Evolutionary conservation across 2,888 invertebrate genomes (phyloP).

Genomic region (Invenusta paracnida): DNA sequence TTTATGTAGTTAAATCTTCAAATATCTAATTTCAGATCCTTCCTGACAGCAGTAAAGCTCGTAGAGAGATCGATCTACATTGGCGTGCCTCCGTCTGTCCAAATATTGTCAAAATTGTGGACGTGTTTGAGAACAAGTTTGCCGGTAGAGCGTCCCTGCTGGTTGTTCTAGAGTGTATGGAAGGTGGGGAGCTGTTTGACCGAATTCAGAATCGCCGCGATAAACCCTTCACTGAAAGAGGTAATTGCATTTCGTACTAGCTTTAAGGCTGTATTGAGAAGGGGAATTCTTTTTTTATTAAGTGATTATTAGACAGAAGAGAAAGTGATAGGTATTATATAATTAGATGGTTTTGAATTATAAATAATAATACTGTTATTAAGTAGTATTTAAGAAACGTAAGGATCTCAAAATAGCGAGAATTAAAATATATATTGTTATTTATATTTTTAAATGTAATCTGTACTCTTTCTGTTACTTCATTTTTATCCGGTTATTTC

Average conservation of each 20-base stretch:
- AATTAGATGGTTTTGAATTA: no score
- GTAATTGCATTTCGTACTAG: conserved; percentile 60
- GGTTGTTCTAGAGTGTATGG: conserved; percentile 99
- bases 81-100: conserved; percentile 35
- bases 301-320: no score
- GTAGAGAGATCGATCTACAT: conserved; percentile 41
- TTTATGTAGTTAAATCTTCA: not conserved
- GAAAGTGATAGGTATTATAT: no score
- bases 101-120: conserved; percentile 41
- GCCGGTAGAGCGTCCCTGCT: conserved; percentile 82
- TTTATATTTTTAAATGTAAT: no score
- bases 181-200: conserved; percentile 92
- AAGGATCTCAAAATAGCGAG: no score
- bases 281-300: no score
- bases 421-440: no score
- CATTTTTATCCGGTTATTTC: no score
- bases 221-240: conserved; percentile 89
- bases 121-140: conserved; percentile 47
- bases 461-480: no score
- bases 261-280: not conserved
- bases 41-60: conserved; percentile 32
- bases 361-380: no score
- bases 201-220: conserved; percentile 90
- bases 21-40: conserved; percentile 41
- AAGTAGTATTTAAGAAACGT: no score